Evolutionary conservation across 2,113 vertebrate species (phyloP), one percentile per base, ranked within the genome.

Genomic region (Coreoperca whiteheadi): DNA sequence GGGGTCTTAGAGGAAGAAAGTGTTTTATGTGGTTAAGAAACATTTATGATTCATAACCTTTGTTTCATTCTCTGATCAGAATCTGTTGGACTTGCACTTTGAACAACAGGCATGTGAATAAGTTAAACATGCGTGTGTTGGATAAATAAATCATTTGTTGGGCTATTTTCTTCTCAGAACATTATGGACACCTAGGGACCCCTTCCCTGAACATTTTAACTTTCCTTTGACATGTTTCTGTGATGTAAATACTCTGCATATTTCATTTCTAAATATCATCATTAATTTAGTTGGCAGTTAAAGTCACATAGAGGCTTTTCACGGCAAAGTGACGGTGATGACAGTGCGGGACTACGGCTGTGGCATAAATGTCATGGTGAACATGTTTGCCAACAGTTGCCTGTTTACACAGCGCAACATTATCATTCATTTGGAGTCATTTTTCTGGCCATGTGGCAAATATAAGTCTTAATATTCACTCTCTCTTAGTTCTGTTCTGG

Each of bases 61-160:
- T 57, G 32, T 39, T 71, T 21, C 28, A 43, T 69, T 61, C 32
- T 72, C 25, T 77, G 73, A 79, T 75, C 43, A 68, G 60, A 75
- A 61, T 80, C 63, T 63, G n/a, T 63, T 82, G 41, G 59, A 39
- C 60, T 59, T 71, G 61, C 0, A 23, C 39, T 72, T 68, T 46
- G 46, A 88, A 81, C 60, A 76, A 10, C 54, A 83, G 37, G 48
- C 61, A 23, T 87, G 74, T 86, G 57, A 75, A 70, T 65, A 61
- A 63, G 54, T 74, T 43, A 51, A 88, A 85, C 80, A 74, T 32
- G 59, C 30, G 25, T 73, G 63, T 84, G 56, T 65, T 48, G 2
- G 54, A 80, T 89, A 32, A 92, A 92, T 92, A 83, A 82, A 57
- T 77, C 0, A 72, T 72, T n/a, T 43, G 41, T 85, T 81, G 80